A percentile compares a stretch with the other conserved stretches of the same genome.
Conservation (phyloP, 1,140 invertebrate genomes). For the Heliconius hewitsoni region DNA sequence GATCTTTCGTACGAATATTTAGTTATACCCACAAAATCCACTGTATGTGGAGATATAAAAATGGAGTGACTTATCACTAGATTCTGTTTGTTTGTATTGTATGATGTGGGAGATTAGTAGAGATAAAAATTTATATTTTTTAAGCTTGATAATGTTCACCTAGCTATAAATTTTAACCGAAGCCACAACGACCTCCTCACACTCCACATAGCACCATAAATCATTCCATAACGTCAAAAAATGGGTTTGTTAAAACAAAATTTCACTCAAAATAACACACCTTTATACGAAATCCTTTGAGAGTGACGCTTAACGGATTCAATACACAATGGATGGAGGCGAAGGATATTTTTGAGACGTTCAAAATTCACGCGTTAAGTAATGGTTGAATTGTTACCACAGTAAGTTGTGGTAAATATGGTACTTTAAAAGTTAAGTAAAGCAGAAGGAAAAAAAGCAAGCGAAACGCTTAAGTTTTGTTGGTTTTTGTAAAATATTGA, state of each 20-base stretch:
- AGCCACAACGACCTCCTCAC: neutral
- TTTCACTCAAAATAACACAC: constrained; percentile 1
- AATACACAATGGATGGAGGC: neutral
- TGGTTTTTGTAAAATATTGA: neutral
- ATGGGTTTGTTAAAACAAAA: neutral
- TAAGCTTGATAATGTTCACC: too few species aligned
- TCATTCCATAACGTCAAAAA: neutral
- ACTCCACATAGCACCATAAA: neutral
- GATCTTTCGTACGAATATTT: too few species aligned
- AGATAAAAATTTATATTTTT: too few species aligned
- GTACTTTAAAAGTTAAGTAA: neutral
- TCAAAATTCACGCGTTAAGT: neutral
- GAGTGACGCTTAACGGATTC: neutral
- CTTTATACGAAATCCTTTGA: neutral
- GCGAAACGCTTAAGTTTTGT: neutral
- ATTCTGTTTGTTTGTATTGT: too few species aligned
- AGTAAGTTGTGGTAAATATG: neutral
- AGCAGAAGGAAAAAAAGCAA: too few species aligned
- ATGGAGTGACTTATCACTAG: too few species aligned
- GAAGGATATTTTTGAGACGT: neutral
- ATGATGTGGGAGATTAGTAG: too few species aligned
- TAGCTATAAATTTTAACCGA: too few species aligned
- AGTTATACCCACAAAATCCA: too few species aligned
- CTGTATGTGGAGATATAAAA: too few species aligned
- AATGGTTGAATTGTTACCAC: neutral